phyloP scores from a whole-genome alignment of 2,888 invertebrate genomes.

The Nasonovia ribisnigri region DNA sequence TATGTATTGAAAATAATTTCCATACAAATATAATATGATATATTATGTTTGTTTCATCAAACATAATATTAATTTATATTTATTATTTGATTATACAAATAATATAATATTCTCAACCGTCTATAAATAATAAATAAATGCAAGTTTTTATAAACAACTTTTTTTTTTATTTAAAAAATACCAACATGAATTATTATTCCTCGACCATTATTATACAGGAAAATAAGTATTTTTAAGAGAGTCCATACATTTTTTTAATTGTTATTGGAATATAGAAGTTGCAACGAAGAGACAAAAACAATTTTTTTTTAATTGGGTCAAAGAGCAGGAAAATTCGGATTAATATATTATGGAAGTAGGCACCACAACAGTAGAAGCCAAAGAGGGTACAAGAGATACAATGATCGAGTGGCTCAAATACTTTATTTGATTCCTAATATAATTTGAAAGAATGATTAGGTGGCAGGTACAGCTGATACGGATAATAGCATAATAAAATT shows the following conservation, averaged over 20 bases:
- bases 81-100: neutral
- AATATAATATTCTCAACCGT: neutral
- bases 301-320: neutral
- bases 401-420: neutral
- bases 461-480: neutral
- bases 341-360: neutral
- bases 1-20: neutral
- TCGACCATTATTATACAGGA: no score
- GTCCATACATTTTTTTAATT: no score
- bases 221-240: no score
- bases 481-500: neutral
- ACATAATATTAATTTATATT: neutral
- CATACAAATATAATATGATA: neutral
- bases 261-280: no score
- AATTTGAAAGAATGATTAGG: neutral
- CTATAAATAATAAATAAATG: neutral
- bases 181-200: neutral
- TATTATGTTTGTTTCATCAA: neutral
- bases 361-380: neutral
- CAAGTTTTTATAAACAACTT: neutral
- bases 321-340: neutral
- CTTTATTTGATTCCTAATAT: neutral
- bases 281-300: no score
- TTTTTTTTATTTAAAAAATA: neutral
- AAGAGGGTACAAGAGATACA: neutral